These are phyloP conservation scores for Hycleus cichorii DNA, from an alignment of 1,140 invertebrate genomes.

Conservation along the genomic window DNA sequence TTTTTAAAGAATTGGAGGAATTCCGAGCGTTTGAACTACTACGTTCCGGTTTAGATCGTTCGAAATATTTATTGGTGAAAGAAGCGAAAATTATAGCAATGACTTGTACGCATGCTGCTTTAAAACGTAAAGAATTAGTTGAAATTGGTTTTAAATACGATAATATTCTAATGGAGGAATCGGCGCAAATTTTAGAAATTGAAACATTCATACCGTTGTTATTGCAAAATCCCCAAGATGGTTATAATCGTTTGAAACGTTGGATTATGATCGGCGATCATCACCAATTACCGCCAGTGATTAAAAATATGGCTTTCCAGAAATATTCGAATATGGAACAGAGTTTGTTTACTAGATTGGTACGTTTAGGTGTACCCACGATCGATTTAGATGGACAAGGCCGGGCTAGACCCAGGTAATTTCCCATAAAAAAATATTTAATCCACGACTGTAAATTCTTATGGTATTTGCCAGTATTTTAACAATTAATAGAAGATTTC, in stretches of 20 bases:
- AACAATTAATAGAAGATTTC: too few relatives aligned
- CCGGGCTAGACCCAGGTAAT: conserved; percentile 74
- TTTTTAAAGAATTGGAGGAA: conserved; percentile 96
- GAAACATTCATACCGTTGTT: conserved; percentile 98
- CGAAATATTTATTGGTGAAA: conserved; percentile 94
- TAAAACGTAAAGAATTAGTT: conserved; percentile 93
- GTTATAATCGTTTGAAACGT: conserved; percentile 89
- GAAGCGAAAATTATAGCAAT: conserved; percentile 99
- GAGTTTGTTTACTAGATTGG: conserved; percentile 93
- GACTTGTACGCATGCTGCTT: conserved; percentile 99
- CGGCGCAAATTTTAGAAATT: conserved; percentile 98
- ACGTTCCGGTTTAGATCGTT: conserved; percentile 88
- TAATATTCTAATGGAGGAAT: conserved; percentile 99
- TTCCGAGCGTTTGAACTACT: conserved; percentile 97
- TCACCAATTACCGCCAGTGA: conserved; percentile 97
- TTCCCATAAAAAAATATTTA: background rate
- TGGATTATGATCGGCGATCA: conserved; percentile 99
- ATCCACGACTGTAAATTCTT: too few relatives aligned
- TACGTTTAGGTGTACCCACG: conserved; percentile 91
- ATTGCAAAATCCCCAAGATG: conserved; percentile 95
- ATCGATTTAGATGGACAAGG: conserved; percentile 97
- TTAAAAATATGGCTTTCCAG: conserved; percentile 99
- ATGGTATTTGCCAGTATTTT: too few relatives aligned
- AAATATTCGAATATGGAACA: conserved; percentile 99
- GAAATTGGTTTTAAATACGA: conserved; percentile 96